Evolutionary conservation across 1,140 invertebrate genomes (phyloP), one percentile per base, ranked within the genome.

Genomic region (Heliconius himera): DNA sequence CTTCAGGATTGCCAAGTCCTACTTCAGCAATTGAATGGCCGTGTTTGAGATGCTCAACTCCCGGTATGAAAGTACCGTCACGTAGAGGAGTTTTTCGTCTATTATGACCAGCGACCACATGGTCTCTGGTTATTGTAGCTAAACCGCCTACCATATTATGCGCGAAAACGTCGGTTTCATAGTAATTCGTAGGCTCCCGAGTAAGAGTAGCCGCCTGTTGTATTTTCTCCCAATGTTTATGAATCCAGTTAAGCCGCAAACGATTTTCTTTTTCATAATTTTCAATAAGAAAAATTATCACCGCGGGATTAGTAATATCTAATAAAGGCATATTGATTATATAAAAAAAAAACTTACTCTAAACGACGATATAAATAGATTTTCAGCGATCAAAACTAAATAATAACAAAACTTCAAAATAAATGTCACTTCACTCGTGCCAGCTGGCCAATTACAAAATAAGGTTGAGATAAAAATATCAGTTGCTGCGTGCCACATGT

Each of bases 231-330:
- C 79, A 78, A 82, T 93, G 83, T 70, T 87, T 89, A 46, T 83
- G 81, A 16, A 90, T 89, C 91, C 91, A 93, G n/a, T 88, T 89
- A 18, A 91, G 75, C 5, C 91, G 84, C n/a, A 89, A 76, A 11
- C 87, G 85, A 75, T 89, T 91, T 81, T 91, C 90, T 71, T 89
- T 93, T 74, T 91, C 88, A 84, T 91, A 91, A 72, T 88, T 88
- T 82, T 91, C 90, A n/a, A 85, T 86, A 5, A 91, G 82, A 81
- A 92, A 90, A 76, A 84, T 89, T 73, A 91, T 91, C 13, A 90
- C 74, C 16, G 83, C 86, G 0, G 91, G 91, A 66, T 91, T 88
- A 8, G 84, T 90, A 51, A 91, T 89, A 70, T 92, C 90, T 36
- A 87, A 22, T 73, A 89, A 76, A 76, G 89, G 88, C 89, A 91